Evolutionary conservation across 2,888 invertebrate species (phyloP), one percentile per base, ranked within the genome.

Genomic region (Xestia c-nigrum): DNA sequence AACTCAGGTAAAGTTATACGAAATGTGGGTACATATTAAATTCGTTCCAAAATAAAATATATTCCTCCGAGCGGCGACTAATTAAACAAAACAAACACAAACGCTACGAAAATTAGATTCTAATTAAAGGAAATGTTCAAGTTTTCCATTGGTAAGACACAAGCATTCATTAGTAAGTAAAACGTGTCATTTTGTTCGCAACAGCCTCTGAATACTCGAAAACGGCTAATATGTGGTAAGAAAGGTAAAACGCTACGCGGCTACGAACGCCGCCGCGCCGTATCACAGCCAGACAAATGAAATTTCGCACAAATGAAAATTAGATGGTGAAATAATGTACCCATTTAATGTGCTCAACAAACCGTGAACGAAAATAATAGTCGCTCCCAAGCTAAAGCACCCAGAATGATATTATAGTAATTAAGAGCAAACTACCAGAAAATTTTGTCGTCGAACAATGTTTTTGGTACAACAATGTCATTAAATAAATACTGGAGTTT

Each of bases 291-390:
- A 86, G 87, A 87, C 83, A 84, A 92, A 92, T 90, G 85, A 91
- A 93, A 92, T 92, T 94, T 92, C 86, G 91, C 92, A 90, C 91
- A 92, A 93, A 92, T 92, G 89, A 88, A 89, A 86, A 88, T 88
- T 87, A 87, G 80, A 86, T 76, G 88, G 82, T 78, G 68, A 92
- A 92, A 93, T 93, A 93, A 94, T 92, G 91, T 91, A 84, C 87
- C 90, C 90, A 93, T 93, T 94, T 85, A 89, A 80, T 43, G 78
- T 91, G 91, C 90, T 93, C 91, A 94, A 92, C 94, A 93, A 94
- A 93, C 93, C 94, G 90, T 94, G 91, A 92, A 93, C 65, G 92
- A 90, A 92, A 93, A 94, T 95, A 93, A 94, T 94, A 93, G 81
- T 68, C 80, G 77, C 76, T 86, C 57, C 69, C 57, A 75, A 69